Conservation (phyloP, 2,888 invertebrate genomes). For the Vannuccia rotundouncinata region DNA sequence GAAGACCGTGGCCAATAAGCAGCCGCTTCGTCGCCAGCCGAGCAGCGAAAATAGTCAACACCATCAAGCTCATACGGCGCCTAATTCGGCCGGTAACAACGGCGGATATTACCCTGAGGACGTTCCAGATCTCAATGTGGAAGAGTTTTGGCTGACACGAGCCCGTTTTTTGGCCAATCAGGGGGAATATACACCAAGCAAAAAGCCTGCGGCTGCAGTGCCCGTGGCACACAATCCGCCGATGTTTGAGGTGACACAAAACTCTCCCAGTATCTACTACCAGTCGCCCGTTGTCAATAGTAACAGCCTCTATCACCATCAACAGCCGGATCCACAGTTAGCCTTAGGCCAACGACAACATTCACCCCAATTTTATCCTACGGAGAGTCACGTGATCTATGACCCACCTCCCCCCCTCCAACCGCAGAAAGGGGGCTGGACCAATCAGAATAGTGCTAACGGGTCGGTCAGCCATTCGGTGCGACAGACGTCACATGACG, state of each 20-base stretch:
- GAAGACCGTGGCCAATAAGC: background rate
- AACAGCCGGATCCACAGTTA: too few relatives aligned
- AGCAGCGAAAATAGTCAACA: background rate
- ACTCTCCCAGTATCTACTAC: slow-evolving; percentile 8
- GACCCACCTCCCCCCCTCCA: background rate
- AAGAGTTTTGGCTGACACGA: slow-evolving; percentile 2
- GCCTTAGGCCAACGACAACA: background rate
- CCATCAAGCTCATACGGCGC: background rate
- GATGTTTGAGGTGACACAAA: background rate
- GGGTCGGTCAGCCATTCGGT: too few relatives aligned
- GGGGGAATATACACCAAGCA: background rate
- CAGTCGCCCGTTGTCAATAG: background rate
- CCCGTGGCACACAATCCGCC: background rate
- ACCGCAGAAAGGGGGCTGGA: background rate
- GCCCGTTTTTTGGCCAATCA: background rate
- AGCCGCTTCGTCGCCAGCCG: background rate
- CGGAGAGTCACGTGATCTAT: background rate
- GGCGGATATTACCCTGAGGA: too few relatives aligned
- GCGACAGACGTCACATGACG: background rate
- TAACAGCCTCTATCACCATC: slow-evolving; percentile 1
- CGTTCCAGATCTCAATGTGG: background rate
- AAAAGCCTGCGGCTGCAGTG: background rate
- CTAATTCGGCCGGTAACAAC: background rate
- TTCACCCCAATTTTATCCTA: background rate
- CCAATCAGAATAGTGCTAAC: background rate